phyloP scores from a whole-genome alignment of 2,113 vertebrate genomes.

The Gnathonemus echidnorhynchus region DNA sequence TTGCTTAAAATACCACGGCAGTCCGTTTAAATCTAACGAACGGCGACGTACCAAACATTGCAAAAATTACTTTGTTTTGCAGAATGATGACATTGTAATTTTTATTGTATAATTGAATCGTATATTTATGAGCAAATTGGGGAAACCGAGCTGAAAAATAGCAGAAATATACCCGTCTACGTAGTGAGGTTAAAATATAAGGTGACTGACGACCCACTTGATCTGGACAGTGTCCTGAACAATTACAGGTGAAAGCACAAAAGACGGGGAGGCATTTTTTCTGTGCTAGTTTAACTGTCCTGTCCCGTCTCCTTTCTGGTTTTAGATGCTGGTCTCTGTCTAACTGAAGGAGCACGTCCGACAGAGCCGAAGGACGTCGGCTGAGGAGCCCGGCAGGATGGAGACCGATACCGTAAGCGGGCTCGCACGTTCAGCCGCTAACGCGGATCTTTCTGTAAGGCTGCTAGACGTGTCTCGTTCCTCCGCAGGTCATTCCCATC shows the following conservation, averaged over 20 bases:
- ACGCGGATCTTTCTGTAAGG: not conserved
- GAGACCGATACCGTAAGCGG: conserved; percentile 72
- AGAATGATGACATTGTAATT: not conserved
- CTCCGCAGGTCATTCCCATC: conserved; percentile 79
- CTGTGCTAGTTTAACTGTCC: not conserved
- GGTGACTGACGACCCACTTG: not conserved
- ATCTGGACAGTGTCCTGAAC: not conserved
- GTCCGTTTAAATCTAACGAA: not conserved
- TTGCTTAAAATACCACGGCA: not conserved
- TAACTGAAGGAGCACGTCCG: conserved; percentile 22
- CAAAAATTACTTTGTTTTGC: not conserved
- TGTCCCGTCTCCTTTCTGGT: not conserved
- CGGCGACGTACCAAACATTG: not conserved
- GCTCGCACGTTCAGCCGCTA: not conserved
- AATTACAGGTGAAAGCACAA: not conserved
- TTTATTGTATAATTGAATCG: not conserved
- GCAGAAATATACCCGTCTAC: not conserved
- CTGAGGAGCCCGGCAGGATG: conserved; percentile 54
- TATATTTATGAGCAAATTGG: not conserved
- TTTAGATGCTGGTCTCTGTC: conserved; percentile 4
- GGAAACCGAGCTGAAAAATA: not conserved
- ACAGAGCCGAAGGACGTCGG: conserved; percentile 24
- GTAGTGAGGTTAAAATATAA: not conserved
- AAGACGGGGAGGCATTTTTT: not conserved
- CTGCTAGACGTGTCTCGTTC: not conserved